phyloP scores from a whole-genome alignment of 1,140 invertebrate species.

The Brachionus calyciflorus region DNA sequence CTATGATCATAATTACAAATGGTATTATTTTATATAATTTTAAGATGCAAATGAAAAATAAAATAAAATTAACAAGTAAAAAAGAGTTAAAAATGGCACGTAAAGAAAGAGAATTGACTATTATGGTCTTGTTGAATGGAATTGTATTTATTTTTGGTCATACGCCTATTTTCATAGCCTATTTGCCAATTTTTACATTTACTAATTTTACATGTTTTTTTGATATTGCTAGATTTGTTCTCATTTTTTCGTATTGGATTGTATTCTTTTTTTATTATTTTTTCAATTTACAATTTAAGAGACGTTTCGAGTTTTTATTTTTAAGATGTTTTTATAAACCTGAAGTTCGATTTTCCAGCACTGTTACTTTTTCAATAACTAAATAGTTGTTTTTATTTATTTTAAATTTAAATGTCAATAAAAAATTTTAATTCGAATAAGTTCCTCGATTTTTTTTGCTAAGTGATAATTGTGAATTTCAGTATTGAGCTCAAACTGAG shows the following conservation, averaged over 20 bases:
- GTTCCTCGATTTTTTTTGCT: too few species aligned
- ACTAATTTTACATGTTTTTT: neutral
- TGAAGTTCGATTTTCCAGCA: too few species aligned
- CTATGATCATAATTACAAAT: neutral
- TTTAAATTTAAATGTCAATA: too few species aligned
- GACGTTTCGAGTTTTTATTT: neutral
- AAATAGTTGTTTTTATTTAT: too few species aligned
- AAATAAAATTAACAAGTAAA: constrained; percentile 15
- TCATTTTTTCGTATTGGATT: constrained; percentile 8
- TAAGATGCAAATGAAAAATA: constrained; percentile 5
- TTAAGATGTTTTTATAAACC: too few species aligned
- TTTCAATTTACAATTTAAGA: constrained; percentile 17
- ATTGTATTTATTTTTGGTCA: constrained; percentile 13
- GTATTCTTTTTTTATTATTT: constrained; percentile 15
- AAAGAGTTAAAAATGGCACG: neutral
- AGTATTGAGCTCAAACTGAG: too few species aligned
- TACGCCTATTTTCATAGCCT: constrained; percentile 14
- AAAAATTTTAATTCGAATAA: too few species aligned
- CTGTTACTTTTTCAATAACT: too few species aligned
- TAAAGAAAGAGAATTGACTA: neutral
- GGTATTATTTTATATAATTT: neutral
- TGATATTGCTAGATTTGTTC: constrained; percentile 14
- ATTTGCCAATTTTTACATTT: neutral
- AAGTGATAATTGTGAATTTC: too few species aligned
- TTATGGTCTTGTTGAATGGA: neutral